phyloP scores from a whole-genome alignment of 2,113 vertebrate species.

The Montifringilla adamsi region DNA sequence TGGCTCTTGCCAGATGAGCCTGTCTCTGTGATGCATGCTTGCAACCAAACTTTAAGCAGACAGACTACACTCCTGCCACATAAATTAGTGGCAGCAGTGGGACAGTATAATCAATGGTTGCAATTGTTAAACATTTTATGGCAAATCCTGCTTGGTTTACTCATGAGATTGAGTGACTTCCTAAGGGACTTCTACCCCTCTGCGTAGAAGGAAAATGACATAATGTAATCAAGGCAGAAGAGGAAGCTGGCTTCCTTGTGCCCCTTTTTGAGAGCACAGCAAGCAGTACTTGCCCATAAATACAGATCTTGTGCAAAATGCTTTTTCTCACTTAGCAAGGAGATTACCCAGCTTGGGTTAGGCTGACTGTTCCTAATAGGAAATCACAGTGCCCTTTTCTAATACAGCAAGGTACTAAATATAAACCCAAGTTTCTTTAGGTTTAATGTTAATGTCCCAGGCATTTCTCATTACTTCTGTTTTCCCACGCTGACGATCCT shows the following conservation, averaged over 20 bases:
- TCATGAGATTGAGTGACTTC: background rate
- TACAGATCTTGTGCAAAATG: background rate
- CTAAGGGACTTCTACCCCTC: background rate
- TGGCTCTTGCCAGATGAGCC: background rate
- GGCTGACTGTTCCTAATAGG: background rate
- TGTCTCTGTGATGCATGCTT: background rate
- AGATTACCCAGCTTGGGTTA: background rate
- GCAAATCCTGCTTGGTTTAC: background rate
- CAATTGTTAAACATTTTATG: background rate
- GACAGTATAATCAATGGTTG: background rate
- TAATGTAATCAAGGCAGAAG: background rate
- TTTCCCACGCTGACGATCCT: conserved; percentile 8
- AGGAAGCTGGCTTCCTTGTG: background rate
- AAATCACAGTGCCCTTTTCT: background rate
- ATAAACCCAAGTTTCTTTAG: background rate
- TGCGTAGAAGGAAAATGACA: background rate
- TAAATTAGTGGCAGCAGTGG: background rate
- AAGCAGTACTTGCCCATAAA: background rate
- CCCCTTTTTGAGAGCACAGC: background rate
- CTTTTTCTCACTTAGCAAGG: background rate
- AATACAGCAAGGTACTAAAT: background rate
- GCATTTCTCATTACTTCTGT: conserved; percentile 29
- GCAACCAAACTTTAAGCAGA: background rate
- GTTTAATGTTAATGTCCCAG: background rate
- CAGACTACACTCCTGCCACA: background rate